Percentiles rank a stretch among this genome's conserved stretches.
Evolutionary conservation across 2,888 invertebrate species (phyloP).

Genomic region (Drosophila prostipennis): DNA sequence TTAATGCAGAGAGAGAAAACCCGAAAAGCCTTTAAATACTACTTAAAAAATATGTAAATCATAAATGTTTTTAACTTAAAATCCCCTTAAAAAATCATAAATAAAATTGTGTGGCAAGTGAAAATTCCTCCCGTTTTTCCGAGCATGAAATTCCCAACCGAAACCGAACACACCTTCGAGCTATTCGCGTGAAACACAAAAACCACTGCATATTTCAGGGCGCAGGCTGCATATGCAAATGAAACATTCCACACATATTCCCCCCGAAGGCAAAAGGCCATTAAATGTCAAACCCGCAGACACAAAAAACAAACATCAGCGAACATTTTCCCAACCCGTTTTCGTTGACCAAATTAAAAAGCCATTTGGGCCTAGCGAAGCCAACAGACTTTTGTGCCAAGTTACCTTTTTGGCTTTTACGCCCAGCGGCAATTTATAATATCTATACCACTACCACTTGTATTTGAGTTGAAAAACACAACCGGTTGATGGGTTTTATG

Average conservation of each 20-base stretch:
- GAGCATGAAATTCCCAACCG: slow-evolving; percentile 29
- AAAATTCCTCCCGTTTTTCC: slow-evolving; percentile 2
- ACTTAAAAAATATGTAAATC: too few relatives aligned
- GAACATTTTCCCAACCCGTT: slow-evolving; percentile 37
- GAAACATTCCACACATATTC: slow-evolving; percentile 38
- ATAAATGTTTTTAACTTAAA: too few relatives aligned
- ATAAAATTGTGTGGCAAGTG: neutral
- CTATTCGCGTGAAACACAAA: slow-evolving; percentile 11
- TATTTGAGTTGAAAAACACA: slow-evolving; percentile 39
- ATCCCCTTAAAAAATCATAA: too few relatives aligned
- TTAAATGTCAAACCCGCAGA: slow-evolving; percentile 40
- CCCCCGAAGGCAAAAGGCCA: slow-evolving; percentile 29
- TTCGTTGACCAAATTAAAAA: slow-evolving; percentile 49
- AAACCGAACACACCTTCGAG: slow-evolving; percentile 42
- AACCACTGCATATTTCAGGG: slow-evolving; percentile 60
- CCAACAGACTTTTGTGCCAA: slow-evolving; percentile 29
- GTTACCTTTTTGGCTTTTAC: slow-evolving; percentile 27
- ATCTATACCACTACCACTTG: neutral
- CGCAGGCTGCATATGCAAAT: slow-evolving; percentile 45
- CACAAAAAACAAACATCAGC: slow-evolving; percentile 26
- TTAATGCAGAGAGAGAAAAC: slow-evolving; percentile 16
- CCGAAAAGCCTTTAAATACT: neutral
- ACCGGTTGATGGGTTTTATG: slow-evolving; percentile 36
- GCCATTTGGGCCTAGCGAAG: slow-evolving; percentile 38
- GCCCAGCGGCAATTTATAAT: slow-evolving; percentile 45